phyloP scores from a whole-genome alignment of 2,797 vertebrate species.

The Danio jaintianensis region DNA sequence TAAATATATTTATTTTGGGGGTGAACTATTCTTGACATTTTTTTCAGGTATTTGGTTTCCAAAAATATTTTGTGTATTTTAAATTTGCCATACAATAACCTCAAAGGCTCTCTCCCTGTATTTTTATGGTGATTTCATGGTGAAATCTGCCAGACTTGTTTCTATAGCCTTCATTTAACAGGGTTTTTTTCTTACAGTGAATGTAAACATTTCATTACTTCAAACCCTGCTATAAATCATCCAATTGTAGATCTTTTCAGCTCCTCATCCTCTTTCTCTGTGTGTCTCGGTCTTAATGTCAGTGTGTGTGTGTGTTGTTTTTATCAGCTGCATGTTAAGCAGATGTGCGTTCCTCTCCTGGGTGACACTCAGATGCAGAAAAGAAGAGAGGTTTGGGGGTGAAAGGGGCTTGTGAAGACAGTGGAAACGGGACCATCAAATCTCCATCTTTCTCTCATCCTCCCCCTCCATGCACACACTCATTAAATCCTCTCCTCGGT shows the following conservation, averaged over 20 bases:
- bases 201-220: background rate
- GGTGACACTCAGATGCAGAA: constrained; percentile 49
- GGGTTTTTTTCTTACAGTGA: background rate
- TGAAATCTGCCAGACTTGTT: background rate
- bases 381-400: constrained; percentile 14
- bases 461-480: constrained; percentile 22
- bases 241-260: background rate
- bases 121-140: background rate
- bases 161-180: background rate
- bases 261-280: background rate
- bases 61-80: no score
- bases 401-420: constrained; percentile 25
- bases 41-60: no score
- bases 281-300: constrained; percentile 34
- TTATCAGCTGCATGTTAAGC: constrained; percentile 57
- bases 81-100: background rate
- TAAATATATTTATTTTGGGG: no score
- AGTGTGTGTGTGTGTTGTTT: constrained; percentile 35
- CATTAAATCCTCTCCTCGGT: constrained; percentile 35
- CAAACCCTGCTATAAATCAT: background rate
- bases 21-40: no score
- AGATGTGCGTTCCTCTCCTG: constrained; percentile 44
- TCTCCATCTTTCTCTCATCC: constrained; percentile 22
- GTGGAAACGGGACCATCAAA: constrained; percentile 44
- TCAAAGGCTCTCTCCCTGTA: background rate